Evolutionary conservation across 37 sponge, comb jelly and placozoan species (phyloP), one percentile per base, ranked within the genome.

Genomic region (Beroe forskalii): DNA sequence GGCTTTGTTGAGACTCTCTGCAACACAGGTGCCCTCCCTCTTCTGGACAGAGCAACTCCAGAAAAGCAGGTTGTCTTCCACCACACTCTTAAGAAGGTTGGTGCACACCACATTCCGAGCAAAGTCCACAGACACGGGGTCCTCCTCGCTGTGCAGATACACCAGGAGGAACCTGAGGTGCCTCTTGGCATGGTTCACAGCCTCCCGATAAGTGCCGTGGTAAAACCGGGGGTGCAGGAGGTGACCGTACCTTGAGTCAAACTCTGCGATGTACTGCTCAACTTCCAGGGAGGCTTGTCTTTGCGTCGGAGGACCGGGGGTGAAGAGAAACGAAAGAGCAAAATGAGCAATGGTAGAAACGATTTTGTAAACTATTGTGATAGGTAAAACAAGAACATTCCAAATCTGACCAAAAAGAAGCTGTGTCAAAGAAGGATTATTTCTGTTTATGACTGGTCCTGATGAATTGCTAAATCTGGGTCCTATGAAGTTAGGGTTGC

Each of bases 1-100:
- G 6, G 86, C 86, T 27, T 80, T 80, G 86, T 41, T 80, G 27
- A 80, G 86, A 80, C 86, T 80, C 27, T 80, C 86, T n/a, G 86
- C 43, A 17, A 80, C 86, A 44, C 86, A 44, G 40, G 3, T 17
- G 12, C 86, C 86, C 48, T 80, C 86, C 55, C 55, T 44, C 86
- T 41, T 80, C 1, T 44, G 40, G 86, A 27, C 31, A 44, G 44
- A 41, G 20, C 86, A 80, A 43, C 86, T 80, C 86, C 86, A 80
- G 55, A 41, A 80, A 25, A 80, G 55, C 23, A 80, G 55, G 55
- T 80, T 80, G 86, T 80, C 86, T 25, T 80, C 86, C 0, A 80
- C 86, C 1, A 80, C 86, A 44, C 86, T 80, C 86, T 80, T 80
- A 19, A 80, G 27, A 3, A 80, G 55, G 22, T 41, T 41, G 1